Evolutionary conservation across 2,888 invertebrate genomes (phyloP), one percentile per base, ranked within the genome.

Genomic region (Rotaria sp.): DNA sequence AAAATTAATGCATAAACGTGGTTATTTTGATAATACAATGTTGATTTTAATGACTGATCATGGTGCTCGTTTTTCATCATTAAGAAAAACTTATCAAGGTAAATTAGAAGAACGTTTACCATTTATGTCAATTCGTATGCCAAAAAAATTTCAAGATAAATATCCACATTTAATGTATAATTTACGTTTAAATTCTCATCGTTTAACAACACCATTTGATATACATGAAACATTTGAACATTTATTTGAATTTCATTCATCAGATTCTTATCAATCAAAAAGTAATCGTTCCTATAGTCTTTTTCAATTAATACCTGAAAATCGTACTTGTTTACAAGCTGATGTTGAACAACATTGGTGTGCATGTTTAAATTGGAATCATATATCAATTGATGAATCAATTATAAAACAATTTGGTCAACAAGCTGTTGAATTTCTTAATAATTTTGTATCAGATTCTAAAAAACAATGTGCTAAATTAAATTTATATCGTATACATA

Each of bases 321-420:
- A 94, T 88, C 92, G 96, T 41, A 94, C 95, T 13, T 96, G 96
- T 90, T 93, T 94, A 10, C 94, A 95, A 90, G 97, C 97, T 0
- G 95, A 94, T 86, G 95, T 97, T 87, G 96, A 96, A 90, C 94
- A 96, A 0, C 97, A 97, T 90, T 97, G 97, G 97, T 97, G 97
- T 90, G 94, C 96, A 0, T 97, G 97, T 90, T 92, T 96, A 1
- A 93, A 93, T n/a, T 97, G 96, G 96, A 91, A 93, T 88, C 92
- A 93, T 85, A 91, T 95, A 35, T 90, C 92, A 0, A 91, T 91
- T 0, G 92, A 93, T 52, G 93, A 94, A 88, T 88, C 90, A 0
- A 90, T 91, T 18, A 94, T 94, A 0, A 90, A 91, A 13, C 92
- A 93, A 74, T 94, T 94, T 41, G 89, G 94, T 0, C 89, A 92